Evolutionary conservation across 2,113 vertebrate genomes (phyloP).

Genomic region (Oxyura jamaicensis): DNA sequence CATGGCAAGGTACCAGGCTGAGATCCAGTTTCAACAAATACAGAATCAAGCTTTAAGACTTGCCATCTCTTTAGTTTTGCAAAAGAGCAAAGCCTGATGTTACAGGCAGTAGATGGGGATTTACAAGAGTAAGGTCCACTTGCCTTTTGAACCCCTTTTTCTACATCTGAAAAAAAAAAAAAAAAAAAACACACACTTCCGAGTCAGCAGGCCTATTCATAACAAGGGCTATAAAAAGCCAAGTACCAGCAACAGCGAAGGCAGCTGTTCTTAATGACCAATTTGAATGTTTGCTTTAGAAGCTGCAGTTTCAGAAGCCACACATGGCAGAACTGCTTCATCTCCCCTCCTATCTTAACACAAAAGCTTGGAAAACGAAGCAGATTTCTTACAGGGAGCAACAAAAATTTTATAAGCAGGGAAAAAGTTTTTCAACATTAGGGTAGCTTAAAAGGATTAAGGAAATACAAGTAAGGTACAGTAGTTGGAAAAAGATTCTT

Average conservation of each 20-base stretch:
- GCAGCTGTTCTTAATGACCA: background rate
- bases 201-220: background rate
- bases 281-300: background rate
- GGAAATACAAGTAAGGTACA: background rate
- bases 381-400: background rate
- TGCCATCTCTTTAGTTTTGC: background rate
- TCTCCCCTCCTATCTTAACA: background rate
- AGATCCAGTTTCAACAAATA: background rate
- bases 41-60: background rate
- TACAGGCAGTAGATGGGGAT: background rate
- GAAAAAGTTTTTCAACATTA: background rate
- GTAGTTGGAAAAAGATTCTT: background rate
- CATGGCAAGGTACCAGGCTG: background rate
- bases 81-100: background rate
- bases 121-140: background rate
- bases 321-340: background rate
- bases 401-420: background rate
- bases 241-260: background rate
- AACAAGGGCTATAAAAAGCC: background rate
- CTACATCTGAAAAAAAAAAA: background rate
- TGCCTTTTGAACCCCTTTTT: background rate
- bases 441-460: background rate
- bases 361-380: background rate
- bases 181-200: accelerated
- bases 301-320: background rate